phyloP scores from a whole-genome alignment of 2,797 vertebrate genomes.

The Synanceia verrucosa region DNA sequence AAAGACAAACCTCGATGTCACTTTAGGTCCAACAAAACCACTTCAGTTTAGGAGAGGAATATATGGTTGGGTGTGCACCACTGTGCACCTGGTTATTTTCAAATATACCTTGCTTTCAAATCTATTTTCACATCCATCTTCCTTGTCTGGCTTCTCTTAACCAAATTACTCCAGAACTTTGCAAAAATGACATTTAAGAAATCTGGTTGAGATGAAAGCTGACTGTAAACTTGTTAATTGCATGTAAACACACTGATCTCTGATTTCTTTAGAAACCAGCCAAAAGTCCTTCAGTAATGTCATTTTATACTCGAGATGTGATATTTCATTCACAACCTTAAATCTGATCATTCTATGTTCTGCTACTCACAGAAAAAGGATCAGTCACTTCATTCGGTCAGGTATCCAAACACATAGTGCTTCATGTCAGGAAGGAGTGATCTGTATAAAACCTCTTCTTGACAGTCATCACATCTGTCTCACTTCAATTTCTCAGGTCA shows the following conservation, averaged over 20 bases:
- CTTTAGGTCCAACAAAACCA: too few relatives aligned
- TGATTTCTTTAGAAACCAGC: background rate
- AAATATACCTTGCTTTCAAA: background rate
- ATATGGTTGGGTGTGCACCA: too few relatives aligned
- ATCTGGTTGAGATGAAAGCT: background rate
- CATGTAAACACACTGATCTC: background rate
- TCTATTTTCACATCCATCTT: background rate
- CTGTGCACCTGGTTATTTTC: background rate
- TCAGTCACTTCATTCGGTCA: conserved; percentile 52
- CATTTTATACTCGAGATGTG: background rate
- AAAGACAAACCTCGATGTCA: too few relatives aligned
- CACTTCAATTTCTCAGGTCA: conserved; percentile 19
- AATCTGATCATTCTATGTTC: background rate
- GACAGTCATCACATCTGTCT: conserved; percentile 49
- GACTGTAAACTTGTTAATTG: background rate
- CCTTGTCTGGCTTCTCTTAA: background rate
- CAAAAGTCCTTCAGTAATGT: background rate
- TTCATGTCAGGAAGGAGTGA: conserved; percentile 30
- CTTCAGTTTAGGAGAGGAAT: too few relatives aligned
- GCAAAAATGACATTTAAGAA: background rate
- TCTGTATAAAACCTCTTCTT: background rate
- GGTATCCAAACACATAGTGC: conserved; percentile 61
- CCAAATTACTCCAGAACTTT: too few relatives aligned
- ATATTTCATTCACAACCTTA: background rate
- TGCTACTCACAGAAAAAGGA: conserved; percentile 65